Conservation (phyloP, 2,888 invertebrate genomes). For the Galerucella nymphaeae region DNA sequence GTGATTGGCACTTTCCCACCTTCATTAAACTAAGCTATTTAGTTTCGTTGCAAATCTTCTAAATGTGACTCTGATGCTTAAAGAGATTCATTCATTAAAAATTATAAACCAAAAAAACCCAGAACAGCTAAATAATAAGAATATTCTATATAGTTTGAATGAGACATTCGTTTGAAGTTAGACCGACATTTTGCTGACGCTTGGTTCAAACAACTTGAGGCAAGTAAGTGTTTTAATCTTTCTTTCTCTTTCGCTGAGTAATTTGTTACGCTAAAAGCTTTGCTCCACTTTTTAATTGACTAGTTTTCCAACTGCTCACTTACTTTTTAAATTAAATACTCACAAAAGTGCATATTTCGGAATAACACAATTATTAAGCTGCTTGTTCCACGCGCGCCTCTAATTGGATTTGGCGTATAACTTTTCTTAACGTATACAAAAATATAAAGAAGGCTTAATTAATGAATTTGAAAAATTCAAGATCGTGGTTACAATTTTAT, state of each 20-base stretch:
- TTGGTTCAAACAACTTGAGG: conserved; percentile 5
- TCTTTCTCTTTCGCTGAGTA: not conserved
- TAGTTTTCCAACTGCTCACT: conserved; percentile 22
- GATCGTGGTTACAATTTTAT: too few species aligned
- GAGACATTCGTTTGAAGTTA: not conserved
- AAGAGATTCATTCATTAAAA: too few species aligned
- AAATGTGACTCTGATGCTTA: too few species aligned
- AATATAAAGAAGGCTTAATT: not conserved
- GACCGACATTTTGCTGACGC: not conserved
- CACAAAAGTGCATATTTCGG: conserved; percentile 8
- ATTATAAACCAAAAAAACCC: too few species aligned
- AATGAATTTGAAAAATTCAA: not conserved
- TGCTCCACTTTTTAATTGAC: conserved; percentile 26
- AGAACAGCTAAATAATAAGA: too few species aligned
- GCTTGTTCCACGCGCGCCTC: not conserved
- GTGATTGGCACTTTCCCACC: too few species aligned
- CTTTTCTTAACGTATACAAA: not conserved
- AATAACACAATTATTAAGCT: not conserved
- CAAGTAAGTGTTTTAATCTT: conserved; percentile 3
- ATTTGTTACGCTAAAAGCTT: conserved; percentile 31
- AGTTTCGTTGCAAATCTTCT: too few species aligned
- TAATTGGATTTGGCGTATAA: not conserved
- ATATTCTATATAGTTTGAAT: too few species aligned
- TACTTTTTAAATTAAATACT: conserved; percentile 20
- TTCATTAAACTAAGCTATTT: too few species aligned